Conservation (phyloP, 2,888 invertebrate species). For the Ennomos fuscantarius region DNA sequence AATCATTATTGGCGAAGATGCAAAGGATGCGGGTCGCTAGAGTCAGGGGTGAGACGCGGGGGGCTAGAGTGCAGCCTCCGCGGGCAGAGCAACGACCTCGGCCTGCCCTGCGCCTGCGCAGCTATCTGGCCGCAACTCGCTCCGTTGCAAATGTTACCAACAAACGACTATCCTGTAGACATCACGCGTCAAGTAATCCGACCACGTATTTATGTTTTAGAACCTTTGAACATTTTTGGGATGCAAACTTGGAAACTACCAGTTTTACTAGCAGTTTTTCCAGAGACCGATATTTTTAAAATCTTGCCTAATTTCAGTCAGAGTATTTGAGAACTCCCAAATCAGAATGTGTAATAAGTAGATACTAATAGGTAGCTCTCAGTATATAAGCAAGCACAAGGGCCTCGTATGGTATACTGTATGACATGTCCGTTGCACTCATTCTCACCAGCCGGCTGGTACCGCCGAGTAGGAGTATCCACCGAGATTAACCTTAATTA, state of each 20-base stretch:
- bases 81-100: constrained; percentile 74
- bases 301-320: no score
- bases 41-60: constrained; percentile 50
- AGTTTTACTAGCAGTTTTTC: no score
- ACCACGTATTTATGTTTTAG: constrained; percentile 3
- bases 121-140: constrained; percentile 61
- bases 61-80: constrained; percentile 69
- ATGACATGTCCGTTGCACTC: constrained; percentile 38
- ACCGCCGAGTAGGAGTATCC: constrained; percentile 12
- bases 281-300: no score
- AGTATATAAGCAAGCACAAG: no score
- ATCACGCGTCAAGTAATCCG: constrained; percentile 4
- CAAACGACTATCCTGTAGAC: constrained; percentile 11
- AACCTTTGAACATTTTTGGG: no score
- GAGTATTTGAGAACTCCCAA: no score
- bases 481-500: constrained; percentile 53
- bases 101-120: constrained; percentile 57
- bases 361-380: no score
- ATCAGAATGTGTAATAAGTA: not conserved
- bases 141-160: constrained; percentile 54
- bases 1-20: constrained; percentile 45
- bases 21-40: constrained; percentile 59
- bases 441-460: constrained; percentile 56
- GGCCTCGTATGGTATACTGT: no score
- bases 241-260: no score